Evolutionary conservation across 2,888 invertebrate species (phyloP).

Genomic region (Prostheceraeus crozeri): DNA sequence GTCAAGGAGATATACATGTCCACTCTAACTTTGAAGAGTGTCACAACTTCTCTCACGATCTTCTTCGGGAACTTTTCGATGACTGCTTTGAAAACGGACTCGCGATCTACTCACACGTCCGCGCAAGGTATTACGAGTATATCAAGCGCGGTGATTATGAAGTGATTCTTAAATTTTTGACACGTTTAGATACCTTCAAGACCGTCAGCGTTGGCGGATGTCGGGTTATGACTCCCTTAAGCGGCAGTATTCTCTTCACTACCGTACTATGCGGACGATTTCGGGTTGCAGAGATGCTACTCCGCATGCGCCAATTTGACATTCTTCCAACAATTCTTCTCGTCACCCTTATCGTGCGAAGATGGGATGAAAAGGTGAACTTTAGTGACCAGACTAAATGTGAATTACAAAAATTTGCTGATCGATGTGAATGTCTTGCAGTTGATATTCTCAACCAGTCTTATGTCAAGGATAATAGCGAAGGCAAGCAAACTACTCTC

Average conservation of each 20-base stretch:
- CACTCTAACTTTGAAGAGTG: too few species aligned
- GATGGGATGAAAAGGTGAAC: not conserved
- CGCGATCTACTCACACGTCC: slow-evolving; percentile 27
- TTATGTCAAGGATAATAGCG: slow-evolving; percentile 30
- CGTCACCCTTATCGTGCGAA: slow-evolving; percentile 14
- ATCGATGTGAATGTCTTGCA: slow-evolving; percentile 18
- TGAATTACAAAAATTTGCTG: not conserved
- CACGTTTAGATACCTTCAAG: slow-evolving; percentile 8
- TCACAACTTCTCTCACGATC: too few species aligned
- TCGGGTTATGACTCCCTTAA: not conserved
- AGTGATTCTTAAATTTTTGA: slow-evolving; percentile 9
- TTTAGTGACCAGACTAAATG: slow-evolving; percentile 23
- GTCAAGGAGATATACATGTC: too few species aligned
- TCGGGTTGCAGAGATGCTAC: slow-evolving; percentile 19
- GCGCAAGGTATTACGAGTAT: slow-evolving; percentile 7
- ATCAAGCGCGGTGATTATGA: slow-evolving; percentile 21
- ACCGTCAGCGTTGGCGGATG: slow-evolving; percentile 11
- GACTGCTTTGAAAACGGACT: slow-evolving; percentile 34
- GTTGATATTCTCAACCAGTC: slow-evolving; percentile 24
- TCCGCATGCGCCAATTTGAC: slow-evolving; percentile 33
- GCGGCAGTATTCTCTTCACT: slow-evolving; percentile 17
- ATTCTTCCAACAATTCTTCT: slow-evolving; percentile 24
- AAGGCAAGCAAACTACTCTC: slow-evolving; percentile 24
- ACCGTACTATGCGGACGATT: slow-evolving; percentile 31
- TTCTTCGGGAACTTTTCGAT: too few species aligned